Evolutionary conservation across 1,140 invertebrate species (phyloP).

Genomic region (Leptinotarsa texana): DNA sequence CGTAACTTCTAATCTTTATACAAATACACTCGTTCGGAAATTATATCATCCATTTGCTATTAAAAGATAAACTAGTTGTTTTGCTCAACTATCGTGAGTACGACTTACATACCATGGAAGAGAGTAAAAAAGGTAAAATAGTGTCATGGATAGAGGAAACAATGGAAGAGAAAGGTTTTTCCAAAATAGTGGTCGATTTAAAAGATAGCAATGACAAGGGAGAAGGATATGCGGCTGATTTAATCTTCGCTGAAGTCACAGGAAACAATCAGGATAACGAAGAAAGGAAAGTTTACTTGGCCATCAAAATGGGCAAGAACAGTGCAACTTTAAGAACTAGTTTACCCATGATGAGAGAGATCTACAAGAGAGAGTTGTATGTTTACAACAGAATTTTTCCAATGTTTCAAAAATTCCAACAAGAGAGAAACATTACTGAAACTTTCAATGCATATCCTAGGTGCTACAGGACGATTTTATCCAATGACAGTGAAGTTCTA

Average conservation of each 20-base stretch:
- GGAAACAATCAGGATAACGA: conserved; percentile 21
- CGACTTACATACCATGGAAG: too few relatives aligned
- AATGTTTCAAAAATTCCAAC: conserved; percentile 2
- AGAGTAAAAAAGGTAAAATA: too few relatives aligned
- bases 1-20: too few relatives aligned
- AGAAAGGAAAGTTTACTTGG: conserved; percentile 28
- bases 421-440: conserved; percentile 21
- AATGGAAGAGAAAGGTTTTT: not conserved
- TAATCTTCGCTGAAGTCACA: conserved; percentile 34
- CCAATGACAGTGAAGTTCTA: conserved; percentile 57
- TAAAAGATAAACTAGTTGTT: too few relatives aligned
- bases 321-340: not conserved
- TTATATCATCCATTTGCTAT: too few relatives aligned
- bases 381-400: conserved; percentile 3
- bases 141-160: too few relatives aligned
- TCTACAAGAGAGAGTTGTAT: conserved; percentile 12
- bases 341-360: not conserved
- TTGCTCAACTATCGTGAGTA: too few relatives aligned
- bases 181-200: not conserved
- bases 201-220: conserved; percentile 30
- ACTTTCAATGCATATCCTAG: conserved; percentile 50
- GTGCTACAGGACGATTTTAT: conserved; percentile 52
- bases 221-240: conserved; percentile 34
- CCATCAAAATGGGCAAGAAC: conserved; percentile 33
- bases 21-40: too few relatives aligned